These are phyloP conservation scores for Herminia tarsipennalis DNA, from an alignment of 2,888 invertebrate genomes.

Conservation along the genomic window DNA sequence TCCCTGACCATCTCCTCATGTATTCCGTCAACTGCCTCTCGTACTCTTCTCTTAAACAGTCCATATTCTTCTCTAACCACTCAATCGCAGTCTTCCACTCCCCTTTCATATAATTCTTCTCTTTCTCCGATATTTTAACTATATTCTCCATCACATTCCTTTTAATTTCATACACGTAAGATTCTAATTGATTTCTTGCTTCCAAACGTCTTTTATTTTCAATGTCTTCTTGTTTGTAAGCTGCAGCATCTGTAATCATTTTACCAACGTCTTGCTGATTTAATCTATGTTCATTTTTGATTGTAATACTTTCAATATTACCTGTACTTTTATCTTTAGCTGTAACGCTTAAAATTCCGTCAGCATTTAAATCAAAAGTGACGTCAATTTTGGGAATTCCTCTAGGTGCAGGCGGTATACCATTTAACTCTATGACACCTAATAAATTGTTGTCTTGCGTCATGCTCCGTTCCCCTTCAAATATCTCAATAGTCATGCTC, in stretches of 20 bases:
- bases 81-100: conserved; percentile 57
- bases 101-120: conserved; percentile 49
- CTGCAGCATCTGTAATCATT: conserved; percentile 64
- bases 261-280: conserved; percentile 56
- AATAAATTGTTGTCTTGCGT: conserved; percentile 69
- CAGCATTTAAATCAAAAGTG: conserved; percentile 64
- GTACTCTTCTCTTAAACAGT: conserved; percentile 62
- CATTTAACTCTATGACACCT: conserved; percentile 63
- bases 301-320: conserved; percentile 52
- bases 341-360: conserved; percentile 64
- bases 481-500: conserved; percentile 70
- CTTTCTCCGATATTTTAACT: conserved; percentile 48
- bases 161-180: conserved; percentile 63
- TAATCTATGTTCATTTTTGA: conserved; percentile 59
- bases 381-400: conserved; percentile 67
- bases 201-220: conserved; percentile 63
- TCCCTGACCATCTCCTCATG: conserved; percentile 56
- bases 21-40: conserved; percentile 64
- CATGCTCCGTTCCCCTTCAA: conserved; percentile 68
- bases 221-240: conserved; percentile 59
- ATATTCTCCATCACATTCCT: conserved; percentile 53
- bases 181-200: conserved; percentile 67
- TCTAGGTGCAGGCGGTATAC: conserved; percentile 68
- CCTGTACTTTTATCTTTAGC: conserved; percentile 66
- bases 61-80: conserved; percentile 64